Percentiles rank a stretch among this genome's conserved stretches.
Conservation (phyloP, 2,888 invertebrate species). For the Drosophila nr. perissopoda region DNA sequence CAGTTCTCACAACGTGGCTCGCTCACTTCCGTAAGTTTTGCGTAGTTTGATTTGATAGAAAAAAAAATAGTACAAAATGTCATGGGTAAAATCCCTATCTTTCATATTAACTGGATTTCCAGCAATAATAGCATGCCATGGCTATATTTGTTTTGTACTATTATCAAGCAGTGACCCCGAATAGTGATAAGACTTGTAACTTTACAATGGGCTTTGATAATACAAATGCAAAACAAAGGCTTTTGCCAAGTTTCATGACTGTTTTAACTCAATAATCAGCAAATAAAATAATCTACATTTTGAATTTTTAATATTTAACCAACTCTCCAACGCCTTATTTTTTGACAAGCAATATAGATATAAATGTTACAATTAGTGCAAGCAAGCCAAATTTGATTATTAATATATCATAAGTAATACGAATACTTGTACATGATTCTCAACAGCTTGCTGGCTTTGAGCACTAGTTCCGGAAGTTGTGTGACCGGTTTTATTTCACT, state of each 20-base stretch:
- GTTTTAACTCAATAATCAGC: neutral
- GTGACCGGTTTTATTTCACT: slow-evolving; percentile 53
- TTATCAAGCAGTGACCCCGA: slow-evolving; percentile 59
- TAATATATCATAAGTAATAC: slow-evolving; percentile 21
- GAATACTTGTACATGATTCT: slow-evolving; percentile 21
- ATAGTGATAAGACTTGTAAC: slow-evolving; percentile 31
- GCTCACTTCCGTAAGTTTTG: slow-evolving; percentile 60
- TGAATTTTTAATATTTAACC: neutral
- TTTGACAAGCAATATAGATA: neutral
- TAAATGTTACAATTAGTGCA: neutral
- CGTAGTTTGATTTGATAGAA: neutral
- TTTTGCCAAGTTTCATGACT: neutral
- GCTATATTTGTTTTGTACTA: slow-evolving; percentile 6
- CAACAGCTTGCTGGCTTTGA: slow-evolving; percentile 15
- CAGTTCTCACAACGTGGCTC: slow-evolving; percentile 69
- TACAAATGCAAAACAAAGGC: neutral
- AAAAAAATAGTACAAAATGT: neutral
- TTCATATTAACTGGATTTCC: neutral
- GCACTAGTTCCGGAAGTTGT: slow-evolving; percentile 37
- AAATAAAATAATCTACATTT: neutral
- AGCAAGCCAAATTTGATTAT: slow-evolving; percentile 8
- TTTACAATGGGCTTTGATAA: slow-evolving; percentile 7
- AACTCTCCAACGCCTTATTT: neutral
- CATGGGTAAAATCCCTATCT: neutral
- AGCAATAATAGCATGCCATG: neutral